Evolutionary conservation across 2,888 invertebrate species (phyloP).

Genomic region (Lucinisca nassula): DNA sequence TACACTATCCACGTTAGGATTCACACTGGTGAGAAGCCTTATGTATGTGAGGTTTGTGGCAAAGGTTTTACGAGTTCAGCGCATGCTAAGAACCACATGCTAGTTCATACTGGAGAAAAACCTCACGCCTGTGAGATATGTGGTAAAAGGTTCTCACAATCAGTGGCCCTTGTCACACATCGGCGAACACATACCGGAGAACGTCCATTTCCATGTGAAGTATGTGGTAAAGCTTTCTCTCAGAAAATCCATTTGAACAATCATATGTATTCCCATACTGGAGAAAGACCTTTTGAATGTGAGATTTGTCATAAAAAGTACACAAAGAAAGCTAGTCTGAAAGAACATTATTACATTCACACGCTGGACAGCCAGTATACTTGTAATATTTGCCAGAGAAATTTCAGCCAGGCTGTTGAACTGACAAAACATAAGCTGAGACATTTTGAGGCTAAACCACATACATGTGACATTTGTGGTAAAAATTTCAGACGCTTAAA

Average conservation of each 20-base stretch:
- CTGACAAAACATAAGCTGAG: constrained; percentile 13
- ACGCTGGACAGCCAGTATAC: constrained; percentile 7
- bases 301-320: constrained; percentile 8
- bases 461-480: neutral
- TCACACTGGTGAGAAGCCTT: constrained; percentile 7
- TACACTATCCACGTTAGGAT: neutral
- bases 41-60: constrained; percentile 5
- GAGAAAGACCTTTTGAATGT: neutral
- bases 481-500: neutral
- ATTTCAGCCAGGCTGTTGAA: neutral
- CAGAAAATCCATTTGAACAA: neutral
- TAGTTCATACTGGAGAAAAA: constrained; percentile 5
- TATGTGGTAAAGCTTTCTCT: neutral
- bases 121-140: neutral
- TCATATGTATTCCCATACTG: neutral
- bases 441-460: neutral
- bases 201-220: neutral
- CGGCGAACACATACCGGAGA: constrained; percentile 5
- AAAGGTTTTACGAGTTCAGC: neutral
- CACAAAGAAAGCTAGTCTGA: constrained; percentile 18
- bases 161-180: neutral
- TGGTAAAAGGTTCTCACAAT: neutral
- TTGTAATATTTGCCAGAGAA: constrained; percentile 8
- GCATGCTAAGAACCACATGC: constrained; percentile 8
- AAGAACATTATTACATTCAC: constrained; percentile 17